Conservation (phyloP, 2,888 invertebrate genomes). For the Tetranychus truncatus region DNA sequence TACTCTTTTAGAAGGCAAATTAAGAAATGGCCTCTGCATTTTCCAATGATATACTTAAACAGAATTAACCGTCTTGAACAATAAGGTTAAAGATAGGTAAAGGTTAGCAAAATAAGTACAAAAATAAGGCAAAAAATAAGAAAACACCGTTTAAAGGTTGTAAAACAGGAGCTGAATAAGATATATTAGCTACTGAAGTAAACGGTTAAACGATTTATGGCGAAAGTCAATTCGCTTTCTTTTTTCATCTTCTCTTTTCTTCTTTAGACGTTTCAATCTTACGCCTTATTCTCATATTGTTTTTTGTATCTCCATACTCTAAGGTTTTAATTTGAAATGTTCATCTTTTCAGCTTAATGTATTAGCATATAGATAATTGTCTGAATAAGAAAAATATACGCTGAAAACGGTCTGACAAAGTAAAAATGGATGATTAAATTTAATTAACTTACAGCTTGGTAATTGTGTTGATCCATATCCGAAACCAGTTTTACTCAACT, state of each 20-base stretch:
- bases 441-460: conserved; percentile 4
- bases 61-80: background rate
- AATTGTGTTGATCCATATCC: conserved; percentile 6
- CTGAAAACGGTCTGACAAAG: background rate
- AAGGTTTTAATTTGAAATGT: background rate
- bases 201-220: background rate
- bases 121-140: background rate
- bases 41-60: too few relatives aligned
- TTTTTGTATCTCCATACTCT: background rate
- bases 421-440: background rate
- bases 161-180: background rate
- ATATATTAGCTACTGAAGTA: background rate
- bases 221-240: background rate
- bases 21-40: too few relatives aligned
- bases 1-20: too few relatives aligned
- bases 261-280: background rate
- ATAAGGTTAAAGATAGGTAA: background rate
- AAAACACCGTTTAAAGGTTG: background rate
- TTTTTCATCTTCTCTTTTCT: background rate
- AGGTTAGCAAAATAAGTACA: background rate
- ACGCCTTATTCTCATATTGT: background rate
- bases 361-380: too few relatives aligned
- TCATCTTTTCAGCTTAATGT: too few relatives aligned
- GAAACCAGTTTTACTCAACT: background rate
- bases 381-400: too few relatives aligned